Percentiles rank a stretch among this genome's conserved stretches.
These are phyloP conservation scores for Drosophila seguyi DNA, from an alignment of 1,140 invertebrate genomes.

Conservation along the genomic window DNA sequence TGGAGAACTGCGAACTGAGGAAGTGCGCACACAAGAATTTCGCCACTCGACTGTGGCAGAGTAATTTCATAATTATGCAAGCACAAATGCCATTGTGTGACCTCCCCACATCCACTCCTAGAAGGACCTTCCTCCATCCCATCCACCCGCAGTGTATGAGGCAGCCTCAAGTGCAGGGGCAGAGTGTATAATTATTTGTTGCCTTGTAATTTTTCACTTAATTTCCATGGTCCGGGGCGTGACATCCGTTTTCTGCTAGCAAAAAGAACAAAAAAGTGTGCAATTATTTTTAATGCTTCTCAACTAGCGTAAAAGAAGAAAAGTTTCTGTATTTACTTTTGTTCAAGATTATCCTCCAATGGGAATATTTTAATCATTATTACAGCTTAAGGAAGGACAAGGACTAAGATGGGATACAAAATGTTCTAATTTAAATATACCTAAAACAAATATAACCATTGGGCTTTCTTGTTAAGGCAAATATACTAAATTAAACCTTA, in stretches of 20 bases:
- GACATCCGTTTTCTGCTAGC: conserved; percentile 58
- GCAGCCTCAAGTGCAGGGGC: conserved; percentile 65
- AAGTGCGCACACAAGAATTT: conserved; percentile 66
- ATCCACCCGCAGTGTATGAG: conserved; percentile 14
- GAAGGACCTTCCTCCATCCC: conserved; percentile 10
- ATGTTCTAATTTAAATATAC: background rate
- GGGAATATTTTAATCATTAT: conserved; percentile 1
- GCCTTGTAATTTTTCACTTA: conserved; percentile 79
- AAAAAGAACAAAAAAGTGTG: conserved; percentile 26
- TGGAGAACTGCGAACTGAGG: conserved; percentile 58
- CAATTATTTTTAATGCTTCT: conserved; percentile 64
- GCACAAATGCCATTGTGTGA: conserved; percentile 75
- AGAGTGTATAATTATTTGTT: conserved; percentile 78
- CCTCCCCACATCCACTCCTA: conserved; percentile 34
- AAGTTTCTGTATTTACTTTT: conserved; percentile 24
- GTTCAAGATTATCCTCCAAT: conserved; percentile 1
- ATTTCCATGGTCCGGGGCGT: conserved; percentile 70
- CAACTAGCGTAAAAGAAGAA: conserved; percentile 9
- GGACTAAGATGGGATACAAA: background rate
- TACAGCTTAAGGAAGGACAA: background rate
- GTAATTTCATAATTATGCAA: conserved; percentile 82
- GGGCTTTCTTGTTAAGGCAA: background rate
- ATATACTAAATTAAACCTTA: background rate
- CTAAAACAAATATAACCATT: too few relatives aligned
- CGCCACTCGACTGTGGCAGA: conserved; percentile 72